Evolutionary conservation across 2,888 invertebrate genomes (phyloP), one percentile per base, ranked within the genome.

Genomic region (Margaritifera margaritifera): DNA sequence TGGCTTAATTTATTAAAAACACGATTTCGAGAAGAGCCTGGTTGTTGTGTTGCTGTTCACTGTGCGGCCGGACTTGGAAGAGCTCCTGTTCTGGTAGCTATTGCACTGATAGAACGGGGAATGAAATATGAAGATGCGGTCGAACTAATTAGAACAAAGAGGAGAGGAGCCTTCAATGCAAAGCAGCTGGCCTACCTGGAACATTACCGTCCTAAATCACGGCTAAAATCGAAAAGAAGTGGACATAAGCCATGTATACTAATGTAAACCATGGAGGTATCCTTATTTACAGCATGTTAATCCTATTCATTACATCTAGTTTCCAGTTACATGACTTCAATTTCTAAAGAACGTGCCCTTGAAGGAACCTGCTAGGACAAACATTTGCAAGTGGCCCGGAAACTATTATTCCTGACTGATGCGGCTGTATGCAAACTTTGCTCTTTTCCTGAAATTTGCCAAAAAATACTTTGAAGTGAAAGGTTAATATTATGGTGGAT

Each of bases 101-200:
- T 99, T 87, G 98, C 99, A 85, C 94, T 99, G 84, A 97, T 99
- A 91, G 99, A 99, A 92, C 94, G 98, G 86, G 99, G 99, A 87
- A 95, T 99, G 92, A 97, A 96, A 91, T 99, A 98, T 90, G 98
- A 99, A 92, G 98, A 99, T 91, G 98, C 98, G 80, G 98, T 99
- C 82, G 97, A 98, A 91, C 94, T 97, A 90, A 99, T 99, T 89
- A 92, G 99, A 92, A 95, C 95, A 89, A 98, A 98, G 92, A 94
- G 99, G 84, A 95, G 99, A 88, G 99, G 99, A 86, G 99, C 99
- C 86, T 97, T 99, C 90, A 99, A 99, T 92, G 94, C 98, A 83
- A 98, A 98, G 92, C 99, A 99, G 92, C 93, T 99, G 90, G 94
- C 95, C 87, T 99, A 95, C 92, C 93, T 99, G 91, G 97, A 98